phyloP scores from a whole-genome alignment of 2,797 vertebrate species.

The Danio albolineatus region DNA sequence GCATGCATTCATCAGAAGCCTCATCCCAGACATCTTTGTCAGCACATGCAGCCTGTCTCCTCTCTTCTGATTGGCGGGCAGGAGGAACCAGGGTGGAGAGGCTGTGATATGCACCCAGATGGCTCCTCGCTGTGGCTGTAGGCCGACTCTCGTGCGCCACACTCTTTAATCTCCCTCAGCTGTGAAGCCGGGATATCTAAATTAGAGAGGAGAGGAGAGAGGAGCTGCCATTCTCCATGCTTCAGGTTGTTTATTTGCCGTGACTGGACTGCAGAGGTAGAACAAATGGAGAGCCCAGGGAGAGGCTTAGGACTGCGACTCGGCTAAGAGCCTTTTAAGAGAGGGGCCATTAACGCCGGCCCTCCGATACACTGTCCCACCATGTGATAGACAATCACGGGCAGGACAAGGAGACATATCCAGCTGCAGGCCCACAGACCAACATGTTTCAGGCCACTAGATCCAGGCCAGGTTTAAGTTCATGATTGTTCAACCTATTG shows the following conservation, averaged over 20 bases:
- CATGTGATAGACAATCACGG: not conserved
- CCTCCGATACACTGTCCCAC: slow-evolving; percentile 22
- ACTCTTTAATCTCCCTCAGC: slow-evolving; percentile 60
- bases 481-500: too few species aligned
- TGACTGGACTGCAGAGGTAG: slow-evolving; percentile 49
- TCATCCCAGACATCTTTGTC: slow-evolving; percentile 74
- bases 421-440: too few species aligned
- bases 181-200: slow-evolving; percentile 59
- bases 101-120: slow-evolving; percentile 44
- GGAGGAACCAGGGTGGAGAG: not conserved
- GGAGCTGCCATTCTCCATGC: slow-evolving; percentile 55
- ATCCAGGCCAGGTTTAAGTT: too few species aligned
- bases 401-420: not conserved
- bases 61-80: slow-evolving; percentile 33
- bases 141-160: slow-evolving; percentile 60
- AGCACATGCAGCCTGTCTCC: slow-evolving; percentile 58
- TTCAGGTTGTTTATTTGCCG: slow-evolving; percentile 54
- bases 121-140: slow-evolving; percentile 50
- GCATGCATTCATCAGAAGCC: slow-evolving; percentile 44
- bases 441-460: too few species aligned
- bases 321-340: slow-evolving; percentile 55
- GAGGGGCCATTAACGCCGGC: slow-evolving; percentile 52
- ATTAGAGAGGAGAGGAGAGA: slow-evolving; percentile 58
- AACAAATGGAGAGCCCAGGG: slow-evolving; percentile 57
- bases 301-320: slow-evolving; percentile 50